These are phyloP conservation scores for Sinotaia quadrata DNA, from an alignment of 2,888 invertebrate species.

Conservation along the genomic window DNA sequence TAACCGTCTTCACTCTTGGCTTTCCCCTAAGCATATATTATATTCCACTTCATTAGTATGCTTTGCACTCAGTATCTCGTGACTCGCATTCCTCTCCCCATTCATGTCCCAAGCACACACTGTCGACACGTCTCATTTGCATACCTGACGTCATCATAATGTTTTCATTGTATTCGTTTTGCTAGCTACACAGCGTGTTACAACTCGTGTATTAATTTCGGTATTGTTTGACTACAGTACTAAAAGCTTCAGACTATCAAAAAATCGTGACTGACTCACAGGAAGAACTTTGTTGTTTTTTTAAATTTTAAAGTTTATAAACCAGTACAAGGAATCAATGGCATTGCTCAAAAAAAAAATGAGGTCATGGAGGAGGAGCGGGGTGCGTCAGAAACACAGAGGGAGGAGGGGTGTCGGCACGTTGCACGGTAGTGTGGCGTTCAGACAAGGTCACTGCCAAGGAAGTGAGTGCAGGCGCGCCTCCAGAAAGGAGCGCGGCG, in stretches of 20 bases:
- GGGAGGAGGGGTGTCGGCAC: neutral
- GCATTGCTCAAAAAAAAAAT: neutral
- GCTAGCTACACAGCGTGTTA: too few relatives aligned
- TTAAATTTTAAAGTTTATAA: too few relatives aligned
- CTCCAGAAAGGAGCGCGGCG: neutral
- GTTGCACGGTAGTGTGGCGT: neutral
- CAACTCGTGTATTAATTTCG: too few relatives aligned
- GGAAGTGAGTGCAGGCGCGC: slow-evolving; percentile 17
- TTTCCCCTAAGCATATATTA: too few relatives aligned
- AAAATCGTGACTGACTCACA: too few relatives aligned
- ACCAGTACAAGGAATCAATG: too few relatives aligned
- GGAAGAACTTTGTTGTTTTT: too few relatives aligned
- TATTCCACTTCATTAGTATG: too few relatives aligned
- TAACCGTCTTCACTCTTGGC: too few relatives aligned
- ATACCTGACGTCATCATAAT: slow-evolving; percentile 9
- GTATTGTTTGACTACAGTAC: too few relatives aligned
- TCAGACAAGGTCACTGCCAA: slow-evolving; percentile 15
- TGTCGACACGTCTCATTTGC: slow-evolving; percentile 13
- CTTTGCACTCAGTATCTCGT: too few relatives aligned
- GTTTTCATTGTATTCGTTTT: neutral
- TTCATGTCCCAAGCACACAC: neutral
- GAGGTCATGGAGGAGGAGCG: slow-evolving; percentile 22
- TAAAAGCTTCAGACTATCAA: too few relatives aligned
- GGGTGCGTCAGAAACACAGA: neutral
- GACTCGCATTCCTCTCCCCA: slow-evolving; percentile 7